Evolutionary conservation across 2,888 invertebrate genomes (phyloP).

Genomic region (Nymphalis urticae): DNA sequence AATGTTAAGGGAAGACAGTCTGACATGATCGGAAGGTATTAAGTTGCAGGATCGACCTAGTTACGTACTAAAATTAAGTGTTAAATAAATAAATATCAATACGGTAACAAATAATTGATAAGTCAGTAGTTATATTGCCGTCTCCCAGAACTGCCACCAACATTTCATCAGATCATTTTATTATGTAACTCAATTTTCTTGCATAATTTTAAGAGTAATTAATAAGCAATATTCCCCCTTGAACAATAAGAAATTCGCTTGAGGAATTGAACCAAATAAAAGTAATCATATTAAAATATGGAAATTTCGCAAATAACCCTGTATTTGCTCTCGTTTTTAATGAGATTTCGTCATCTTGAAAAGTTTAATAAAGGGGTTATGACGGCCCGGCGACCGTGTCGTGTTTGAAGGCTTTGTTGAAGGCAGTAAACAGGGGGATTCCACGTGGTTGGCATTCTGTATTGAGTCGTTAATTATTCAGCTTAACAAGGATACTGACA

Average conservation of each 20-base stretch:
- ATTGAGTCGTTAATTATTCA: background rate
- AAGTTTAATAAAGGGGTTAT: constrained; percentile 3
- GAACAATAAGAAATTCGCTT: constrained; percentile 1
- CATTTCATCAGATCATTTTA: no score
- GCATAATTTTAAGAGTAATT: no score
- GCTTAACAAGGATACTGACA: background rate
- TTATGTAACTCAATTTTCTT: no score
- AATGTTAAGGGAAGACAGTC: no score
- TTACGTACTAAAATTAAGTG: no score
- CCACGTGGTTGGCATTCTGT: background rate
- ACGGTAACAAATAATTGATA: no score
- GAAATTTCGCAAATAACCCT: constrained; percentile 3
- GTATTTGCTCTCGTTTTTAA: constrained; percentile 6
- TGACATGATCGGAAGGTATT: no score
- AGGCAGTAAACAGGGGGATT: background rate
- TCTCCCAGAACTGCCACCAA: no score
- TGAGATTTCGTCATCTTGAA: constrained; percentile 9
- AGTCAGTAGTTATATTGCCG: no score
- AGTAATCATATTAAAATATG: constrained; percentile 5
- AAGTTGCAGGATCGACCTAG: no score
- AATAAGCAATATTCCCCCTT: background rate
- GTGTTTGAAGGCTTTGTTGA: background rate
- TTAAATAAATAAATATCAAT: no score
- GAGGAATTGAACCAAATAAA: background rate
- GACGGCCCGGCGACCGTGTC: background rate